phyloP scores from a whole-genome alignment of 2,888 invertebrate genomes.

The Zele albiditarsus region DNA sequence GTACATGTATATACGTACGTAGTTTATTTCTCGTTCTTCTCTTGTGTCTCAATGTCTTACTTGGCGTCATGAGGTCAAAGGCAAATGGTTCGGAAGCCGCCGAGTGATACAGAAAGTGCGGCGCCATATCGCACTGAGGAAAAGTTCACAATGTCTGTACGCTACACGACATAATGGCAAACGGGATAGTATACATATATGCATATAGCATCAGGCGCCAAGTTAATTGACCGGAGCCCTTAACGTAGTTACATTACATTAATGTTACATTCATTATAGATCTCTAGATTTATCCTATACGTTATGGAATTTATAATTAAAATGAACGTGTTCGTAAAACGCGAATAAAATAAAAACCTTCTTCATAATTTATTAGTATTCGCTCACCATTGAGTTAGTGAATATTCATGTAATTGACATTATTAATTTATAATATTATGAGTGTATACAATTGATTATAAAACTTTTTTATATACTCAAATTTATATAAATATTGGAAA shows the following conservation, averaged over 20 bases:
- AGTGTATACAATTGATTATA: too few species aligned
- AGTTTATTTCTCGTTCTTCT: conserved; percentile 4
- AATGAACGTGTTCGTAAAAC: too few species aligned
- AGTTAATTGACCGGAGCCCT: conserved; percentile 15
- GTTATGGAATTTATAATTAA: too few species aligned
- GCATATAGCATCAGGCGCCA: conserved; percentile 15
- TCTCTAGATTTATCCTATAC: neutral
- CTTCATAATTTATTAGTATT: too few species aligned
- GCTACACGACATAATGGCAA: conserved; percentile 2
- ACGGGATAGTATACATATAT: neutral
- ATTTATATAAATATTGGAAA: too few species aligned
- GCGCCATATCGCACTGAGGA: conserved; percentile 18
- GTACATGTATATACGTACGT: neutral
- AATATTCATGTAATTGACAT: too few species aligned
- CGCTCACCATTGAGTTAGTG: too few species aligned
- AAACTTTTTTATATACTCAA: too few species aligned
- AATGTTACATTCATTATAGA: neutral
- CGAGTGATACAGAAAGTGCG: conserved; percentile 26
- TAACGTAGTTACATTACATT: conserved; percentile 12
- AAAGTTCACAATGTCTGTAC: conserved; percentile 22
- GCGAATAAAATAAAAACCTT: too few species aligned
- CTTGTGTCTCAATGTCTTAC: neutral
- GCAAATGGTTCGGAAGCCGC: conserved; percentile 24
- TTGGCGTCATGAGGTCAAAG: conserved; percentile 22
- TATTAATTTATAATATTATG: too few species aligned